These are phyloP conservation scores for Psammodynastes pulverulentus DNA, from an alignment of 2,113 vertebrate genomes.

Conservation along the genomic window DNA sequence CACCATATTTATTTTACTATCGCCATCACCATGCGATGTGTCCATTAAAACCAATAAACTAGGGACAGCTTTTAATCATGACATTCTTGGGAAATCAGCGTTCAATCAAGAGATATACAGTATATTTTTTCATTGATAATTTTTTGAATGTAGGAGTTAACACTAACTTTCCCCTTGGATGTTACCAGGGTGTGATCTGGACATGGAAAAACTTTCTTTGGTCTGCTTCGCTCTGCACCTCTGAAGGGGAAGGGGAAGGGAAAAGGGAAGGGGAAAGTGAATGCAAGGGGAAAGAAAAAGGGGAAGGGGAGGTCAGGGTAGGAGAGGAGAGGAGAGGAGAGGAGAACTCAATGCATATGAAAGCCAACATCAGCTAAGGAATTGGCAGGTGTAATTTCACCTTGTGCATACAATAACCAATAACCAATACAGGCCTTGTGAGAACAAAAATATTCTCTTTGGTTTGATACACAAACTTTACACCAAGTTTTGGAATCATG, in stretches of 20 bases:
- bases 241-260: background rate
- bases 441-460: background rate
- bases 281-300: background rate
- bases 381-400: background rate
- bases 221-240: background rate
- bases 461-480: background rate
- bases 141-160: background rate
- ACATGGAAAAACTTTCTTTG: background rate
- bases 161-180: background rate
- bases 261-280: no score
- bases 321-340: background rate
- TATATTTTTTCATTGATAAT: background rate
- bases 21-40: background rate
- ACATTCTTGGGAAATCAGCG: background rate
- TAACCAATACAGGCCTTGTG: background rate
- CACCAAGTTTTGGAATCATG: background rate
- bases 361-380: background rate
- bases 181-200: background rate
- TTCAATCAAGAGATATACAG: background rate
- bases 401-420: background rate
- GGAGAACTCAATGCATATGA: background rate
- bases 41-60: background rate
- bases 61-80: background rate
- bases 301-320: no score
- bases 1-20: background rate